A percentile compares a stretch with the other conserved stretches of the same genome.
Conservation (phyloP, 1,140 invertebrate species). For the Trinorchestia longiramus region DNA sequence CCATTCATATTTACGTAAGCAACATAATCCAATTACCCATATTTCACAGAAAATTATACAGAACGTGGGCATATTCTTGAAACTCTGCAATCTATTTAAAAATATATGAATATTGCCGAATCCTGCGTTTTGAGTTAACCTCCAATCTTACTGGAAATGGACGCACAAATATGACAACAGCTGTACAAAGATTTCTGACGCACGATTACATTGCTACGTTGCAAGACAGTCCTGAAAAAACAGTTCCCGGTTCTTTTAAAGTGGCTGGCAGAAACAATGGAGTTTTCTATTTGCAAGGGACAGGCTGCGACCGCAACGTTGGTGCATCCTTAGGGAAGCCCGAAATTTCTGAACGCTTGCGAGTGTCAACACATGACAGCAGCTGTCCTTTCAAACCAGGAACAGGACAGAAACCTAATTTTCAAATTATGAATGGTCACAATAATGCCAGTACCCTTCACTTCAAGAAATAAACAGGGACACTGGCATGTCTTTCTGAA, state of each 20-base stretch:
- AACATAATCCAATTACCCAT: not conserved
- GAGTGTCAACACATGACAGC: not conserved
- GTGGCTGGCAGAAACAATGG: not conserved
- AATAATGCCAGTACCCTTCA: not conserved
- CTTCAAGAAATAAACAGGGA: not conserved
- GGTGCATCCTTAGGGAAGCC: not conserved
- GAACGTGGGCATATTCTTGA: too few relatives aligned
- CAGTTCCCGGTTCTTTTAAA: not conserved
- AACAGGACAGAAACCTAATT: not conserved
- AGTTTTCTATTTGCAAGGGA: not conserved
- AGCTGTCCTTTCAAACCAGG: not conserved
- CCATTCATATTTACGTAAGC: not conserved
- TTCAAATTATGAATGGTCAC: not conserved
- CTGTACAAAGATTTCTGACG: not conserved
- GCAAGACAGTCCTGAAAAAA: not conserved
- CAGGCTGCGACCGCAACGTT: too few relatives aligned
- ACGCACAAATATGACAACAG: not conserved
- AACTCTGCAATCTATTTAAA: too few relatives aligned
- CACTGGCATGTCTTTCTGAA: not conserved
- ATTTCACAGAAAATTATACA: not conserved
- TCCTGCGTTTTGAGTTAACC: not conserved
- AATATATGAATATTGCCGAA: too few relatives aligned
- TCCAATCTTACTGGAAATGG: not conserved
- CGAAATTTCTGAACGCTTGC: not conserved
- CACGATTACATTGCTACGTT: not conserved